phyloP scores from a whole-genome alignment of 2,797 vertebrate genomes.

The Microctenopoma lineatum region DNA sequence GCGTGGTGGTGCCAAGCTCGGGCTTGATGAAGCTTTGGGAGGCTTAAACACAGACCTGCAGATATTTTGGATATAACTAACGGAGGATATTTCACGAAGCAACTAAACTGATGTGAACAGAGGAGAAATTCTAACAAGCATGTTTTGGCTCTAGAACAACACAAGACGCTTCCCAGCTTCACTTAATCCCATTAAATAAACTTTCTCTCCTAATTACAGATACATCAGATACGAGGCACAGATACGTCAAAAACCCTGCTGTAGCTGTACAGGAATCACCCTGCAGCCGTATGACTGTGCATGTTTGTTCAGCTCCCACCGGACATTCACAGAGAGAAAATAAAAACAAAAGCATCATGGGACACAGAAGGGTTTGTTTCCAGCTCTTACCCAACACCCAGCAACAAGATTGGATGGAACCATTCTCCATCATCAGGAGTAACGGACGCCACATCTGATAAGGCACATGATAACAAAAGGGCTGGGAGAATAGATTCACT shows the following conservation, averaged over 20 bases:
- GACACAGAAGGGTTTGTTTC: constrained; percentile 24
- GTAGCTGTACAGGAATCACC: constrained; percentile 34
- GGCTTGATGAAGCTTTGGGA: constrained; percentile 69
- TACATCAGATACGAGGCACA: constrained; percentile 22
- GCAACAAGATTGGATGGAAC: constrained; percentile 54
- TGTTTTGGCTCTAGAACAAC: constrained; percentile 1
- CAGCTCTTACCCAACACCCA: constrained; percentile 35
- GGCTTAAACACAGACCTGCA: constrained; percentile 70
- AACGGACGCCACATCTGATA: constrained; percentile 72
- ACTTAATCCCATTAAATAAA: constrained; percentile 26
- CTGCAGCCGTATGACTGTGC: constrained; percentile 60
- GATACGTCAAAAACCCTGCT: constrained; percentile 1
- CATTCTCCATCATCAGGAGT: constrained; percentile 53
- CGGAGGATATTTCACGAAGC: constrained; percentile 56
- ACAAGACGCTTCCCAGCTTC: constrained; percentile 9
- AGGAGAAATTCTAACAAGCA: constrained; percentile 36
- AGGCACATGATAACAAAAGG: constrained; percentile 45
- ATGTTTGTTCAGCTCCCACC: constrained; percentile 43
- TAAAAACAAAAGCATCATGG: constrained; percentile 30
- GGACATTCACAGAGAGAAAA: constrained; percentile 6
- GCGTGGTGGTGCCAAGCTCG: constrained; percentile 67
- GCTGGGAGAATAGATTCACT: constrained; percentile 55
- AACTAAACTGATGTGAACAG: constrained; percentile 44
- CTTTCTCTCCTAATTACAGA: constrained; percentile 18
- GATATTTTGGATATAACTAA: constrained; percentile 57